Conservation (phyloP, 2,888 invertebrate genomes). For the Aphrophora alni region DNA sequence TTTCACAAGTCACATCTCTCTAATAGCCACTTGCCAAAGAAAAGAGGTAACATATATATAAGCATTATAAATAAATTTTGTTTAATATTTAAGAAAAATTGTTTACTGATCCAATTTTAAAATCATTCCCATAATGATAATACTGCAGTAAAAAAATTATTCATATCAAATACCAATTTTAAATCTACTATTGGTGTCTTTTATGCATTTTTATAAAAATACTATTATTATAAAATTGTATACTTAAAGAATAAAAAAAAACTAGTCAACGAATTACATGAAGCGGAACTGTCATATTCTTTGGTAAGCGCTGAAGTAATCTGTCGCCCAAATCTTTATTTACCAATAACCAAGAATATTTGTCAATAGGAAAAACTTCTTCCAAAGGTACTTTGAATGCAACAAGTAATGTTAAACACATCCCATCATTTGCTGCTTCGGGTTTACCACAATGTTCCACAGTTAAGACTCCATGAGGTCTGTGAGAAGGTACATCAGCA, state of each 20-base stretch:
- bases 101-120: too few species aligned
- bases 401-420: constrained; percentile 81
- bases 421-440: constrained; percentile 68
- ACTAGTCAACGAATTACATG: constrained; percentile 75
- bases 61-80: too few species aligned
- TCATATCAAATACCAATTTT: not conserved
- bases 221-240: not conserved
- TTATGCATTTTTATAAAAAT: not conserved
- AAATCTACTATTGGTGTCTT: not conserved
- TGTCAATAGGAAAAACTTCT: constrained; percentile 84
- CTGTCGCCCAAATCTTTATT: constrained; percentile 71
- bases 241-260: not conserved
- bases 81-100: too few species aligned
- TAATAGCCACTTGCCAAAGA: too few species aligned
- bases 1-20: too few species aligned
- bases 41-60: too few species aligned
- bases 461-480: constrained; percentile 81
- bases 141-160: too few species aligned
- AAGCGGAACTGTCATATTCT: constrained; percentile 79
- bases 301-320: constrained; percentile 71
- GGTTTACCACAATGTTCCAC: constrained; percentile 70
- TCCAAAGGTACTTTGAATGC: constrained; percentile 85
- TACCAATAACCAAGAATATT: constrained; percentile 89
- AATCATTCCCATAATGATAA: too few species aligned
- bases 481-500: constrained; percentile 82